Evolutionary conservation across 2,888 invertebrate genomes (phyloP), one percentile per base, ranked within the genome.

Genomic region (Ctenicera cuprea): DNA sequence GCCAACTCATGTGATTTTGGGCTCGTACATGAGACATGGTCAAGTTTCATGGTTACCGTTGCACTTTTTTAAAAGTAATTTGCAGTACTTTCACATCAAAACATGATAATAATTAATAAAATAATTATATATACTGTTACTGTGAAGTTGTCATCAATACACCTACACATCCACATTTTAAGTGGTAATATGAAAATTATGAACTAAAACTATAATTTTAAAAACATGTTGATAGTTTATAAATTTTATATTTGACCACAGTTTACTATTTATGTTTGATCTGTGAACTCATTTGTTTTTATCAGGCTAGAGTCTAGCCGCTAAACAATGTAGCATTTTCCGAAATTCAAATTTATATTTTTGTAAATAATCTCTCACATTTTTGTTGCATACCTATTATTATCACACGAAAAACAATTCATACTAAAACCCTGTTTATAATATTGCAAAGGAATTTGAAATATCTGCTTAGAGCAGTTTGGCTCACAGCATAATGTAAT

Each of bases 391-490:
- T 43, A 43, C 37, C 4, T 33, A 33, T 33, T 33, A 33, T 33
- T 33, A 33, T 43, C n/a, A n/a, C 8, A 43, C 43, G 9, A 43
- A 43, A n/a, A n/a, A n/a, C n/a, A n/a, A n/a, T n/a, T n/a, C n/a
- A n/a, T n/a, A n/a, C n/a, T n/a, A n/a, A n/a, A 43, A 43, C n/a
- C 43, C 43, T n/a, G n/a, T 43, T 43, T n/a, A 43, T 43, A 43
- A 43, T 43, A 43, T 43, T 43, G 43, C 43, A 43, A 8, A 43
- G 43, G 43, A n/a, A 43, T n/a, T 43, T 43, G 43, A 43, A n/a
- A n/a, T n/a, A n/a, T n/a, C n/a, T n/a, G n/a, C n/a, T n/a, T n/a
- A n/a, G n/a, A n/a, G n/a, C n/a, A 43, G 12, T 12, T 7, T 12
- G 4, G 37, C 37, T 43, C 12, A 7, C 3, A 43, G 43, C n/a